A percentile compares a stretch with the other conserved stretches of the same genome.
phyloP scores from a whole-genome alignment of 2,888 invertebrate genomes.

The Nomada fabriciana region DNA sequence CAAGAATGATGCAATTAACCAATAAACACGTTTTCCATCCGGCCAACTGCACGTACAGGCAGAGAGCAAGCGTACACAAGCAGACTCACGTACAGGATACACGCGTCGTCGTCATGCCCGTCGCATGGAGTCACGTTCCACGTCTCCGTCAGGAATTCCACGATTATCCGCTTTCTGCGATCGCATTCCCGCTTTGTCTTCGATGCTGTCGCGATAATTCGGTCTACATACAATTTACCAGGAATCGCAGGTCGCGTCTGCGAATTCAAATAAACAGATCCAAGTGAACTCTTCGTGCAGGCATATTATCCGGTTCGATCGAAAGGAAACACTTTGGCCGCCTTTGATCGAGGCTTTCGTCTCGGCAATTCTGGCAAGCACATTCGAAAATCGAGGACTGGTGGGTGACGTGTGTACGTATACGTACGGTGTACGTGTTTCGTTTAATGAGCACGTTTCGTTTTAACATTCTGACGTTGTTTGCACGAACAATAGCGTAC shows the following conservation, averaged over 20 bases:
- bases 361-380: not conserved
- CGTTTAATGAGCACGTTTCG: conserved; percentile 16
- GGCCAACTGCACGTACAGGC: conserved; percentile 57
- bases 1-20: conserved; percentile 83
- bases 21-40: conserved; percentile 80
- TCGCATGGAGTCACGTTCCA: conserved; percentile 48
- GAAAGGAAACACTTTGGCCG: not conserved
- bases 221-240: not conserved
- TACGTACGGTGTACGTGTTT: not conserved
- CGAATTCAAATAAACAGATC: conserved; percentile 15
- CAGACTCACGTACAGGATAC: conserved; percentile 6
- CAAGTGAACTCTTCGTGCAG: not conserved
- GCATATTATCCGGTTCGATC: not conserved
- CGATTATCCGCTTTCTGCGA: conserved; percentile 35
- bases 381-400: not conserved
- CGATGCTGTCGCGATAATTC: conserved; percentile 29
- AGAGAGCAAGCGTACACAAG: not conserved
- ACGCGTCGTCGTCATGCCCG: conserved; percentile 16
- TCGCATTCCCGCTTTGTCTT: conserved; percentile 33
- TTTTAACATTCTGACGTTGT: conserved; percentile 15
- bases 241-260: not conserved
- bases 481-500: not conserved
- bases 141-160: conserved; percentile 18
- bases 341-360: not conserved
- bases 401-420: no score